Base-by-base conservation (phyloP, 2,888 invertebrate genomes). In the Notodonta dromedarius region DNA sequence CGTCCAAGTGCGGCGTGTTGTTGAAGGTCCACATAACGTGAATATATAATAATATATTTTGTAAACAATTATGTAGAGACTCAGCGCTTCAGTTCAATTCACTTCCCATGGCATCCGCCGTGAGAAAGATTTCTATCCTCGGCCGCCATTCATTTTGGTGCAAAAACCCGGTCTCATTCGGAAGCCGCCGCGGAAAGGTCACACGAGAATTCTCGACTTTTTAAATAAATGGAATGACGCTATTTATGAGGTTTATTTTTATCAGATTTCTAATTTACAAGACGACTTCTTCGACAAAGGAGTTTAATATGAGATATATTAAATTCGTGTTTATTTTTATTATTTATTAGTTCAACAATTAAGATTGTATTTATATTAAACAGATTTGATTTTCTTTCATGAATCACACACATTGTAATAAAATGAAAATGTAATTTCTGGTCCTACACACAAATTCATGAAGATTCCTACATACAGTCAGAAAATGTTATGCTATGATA, bases 61-160 rank as follows among this genome's bases (percentile, higher is more conserved):
- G 24, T 24, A 6, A 8, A 4, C 32, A 24, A 24, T 3, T 51
- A 56, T 7, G 11, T 44, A 44, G 56, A 59, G 66, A 69, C 63
- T 69, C 61, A 62, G 71, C 73, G 79, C 77, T 73, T 78, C 76
- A 79, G 76, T 79, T 73, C 73, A 71, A 77, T 78, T 82, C 78
- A 77, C 80, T 90, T 91, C 91, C 90, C 90, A 91, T 86, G 88
- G 79, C 70, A 70, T 71, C 70, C 59, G 74, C 79, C 91, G 92
- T 92, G 93, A 87, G 93, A 92, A 92, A 89, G 87, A 90, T 90
- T 86, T 88, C 88, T 90, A 89, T 90, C 89, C 88, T 67, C 77
- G 69, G 71, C 76, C 76, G 80, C 82, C 84, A 88, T 89, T 88
- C 86, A 87, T 87, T 88, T 89, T 87, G 83, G 86, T 84, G 83